Conservation (phyloP, 2,888 invertebrate genomes). For the Apamea crenata region DNA sequence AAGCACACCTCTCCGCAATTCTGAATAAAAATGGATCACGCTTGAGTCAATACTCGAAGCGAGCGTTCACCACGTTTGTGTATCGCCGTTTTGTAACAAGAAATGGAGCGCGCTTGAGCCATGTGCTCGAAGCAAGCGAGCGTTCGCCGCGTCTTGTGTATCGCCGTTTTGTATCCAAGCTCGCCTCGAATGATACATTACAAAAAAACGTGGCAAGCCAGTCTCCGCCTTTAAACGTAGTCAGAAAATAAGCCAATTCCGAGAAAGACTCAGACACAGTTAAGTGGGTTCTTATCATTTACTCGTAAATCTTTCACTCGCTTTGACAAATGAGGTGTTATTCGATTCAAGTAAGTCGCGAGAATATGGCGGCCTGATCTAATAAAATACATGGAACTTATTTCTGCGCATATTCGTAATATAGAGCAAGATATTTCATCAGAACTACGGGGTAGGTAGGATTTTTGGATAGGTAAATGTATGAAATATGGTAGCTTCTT, state of each 20-base stretch:
- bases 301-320: slow-evolving; percentile 55
- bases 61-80: neutral
- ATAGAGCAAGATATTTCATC: slow-evolving; percentile 31
- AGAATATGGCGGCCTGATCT: slow-evolving; percentile 30
- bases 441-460: neutral
- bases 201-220: neutral
- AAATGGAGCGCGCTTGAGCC: too few species aligned
- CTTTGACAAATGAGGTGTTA: slow-evolving; percentile 60
- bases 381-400: slow-evolving; percentile 33
- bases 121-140: too few species aligned
- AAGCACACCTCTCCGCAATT: neutral
- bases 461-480: neutral
- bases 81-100: too few species aligned
- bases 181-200: neutral
- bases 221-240: slow-evolving; percentile 12
- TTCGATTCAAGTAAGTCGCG: slow-evolving; percentile 49
- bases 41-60: neutral
- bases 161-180: neutral
- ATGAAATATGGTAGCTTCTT: neutral
- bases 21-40: neutral
- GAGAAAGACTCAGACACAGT: slow-evolving; percentile 13
- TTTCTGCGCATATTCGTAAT: slow-evolving; percentile 31
- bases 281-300: slow-evolving; percentile 57
- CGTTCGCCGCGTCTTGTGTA: neutral
- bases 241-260: slow-evolving; percentile 31